These are phyloP conservation scores for Malthinus flaveolus DNA, from an alignment of 2,888 invertebrate genomes.

Conservation along the genomic window DNA sequence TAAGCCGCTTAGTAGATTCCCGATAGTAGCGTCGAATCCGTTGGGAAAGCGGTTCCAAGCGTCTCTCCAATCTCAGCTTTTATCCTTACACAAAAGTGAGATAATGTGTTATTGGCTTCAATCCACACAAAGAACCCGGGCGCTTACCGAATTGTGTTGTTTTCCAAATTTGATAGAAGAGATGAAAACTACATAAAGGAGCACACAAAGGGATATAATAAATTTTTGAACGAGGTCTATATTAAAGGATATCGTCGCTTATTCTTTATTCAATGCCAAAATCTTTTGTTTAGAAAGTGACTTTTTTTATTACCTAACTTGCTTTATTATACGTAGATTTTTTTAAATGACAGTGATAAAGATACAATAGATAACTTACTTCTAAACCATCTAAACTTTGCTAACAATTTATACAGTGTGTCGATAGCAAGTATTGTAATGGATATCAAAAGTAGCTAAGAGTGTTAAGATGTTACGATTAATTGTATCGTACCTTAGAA, in stretches of 20 bases:
- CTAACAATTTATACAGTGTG: too few relatives aligned
- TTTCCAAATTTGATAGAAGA: conserved; percentile 39
- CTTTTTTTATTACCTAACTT: conserved; percentile 10
- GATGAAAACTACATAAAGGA: conserved; percentile 37
- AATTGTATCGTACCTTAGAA: too few relatives aligned
- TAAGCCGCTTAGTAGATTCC: conserved; percentile 28
- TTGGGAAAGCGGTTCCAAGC: conserved; percentile 21
- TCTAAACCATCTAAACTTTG: too few relatives aligned
- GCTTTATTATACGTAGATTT: not conserved
- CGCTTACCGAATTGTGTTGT: conserved; percentile 40
- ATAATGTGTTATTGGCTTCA: conserved; percentile 49
- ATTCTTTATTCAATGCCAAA: conserved; percentile 23
- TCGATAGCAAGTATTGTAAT: too few relatives aligned
- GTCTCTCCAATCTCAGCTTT: conserved; percentile 40
- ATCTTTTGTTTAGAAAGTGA: conserved; percentile 24
- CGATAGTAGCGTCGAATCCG: conserved; percentile 22
- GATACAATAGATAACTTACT: too few relatives aligned
- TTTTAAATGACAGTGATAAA: too few relatives aligned
- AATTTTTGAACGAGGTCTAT: conserved; percentile 30
- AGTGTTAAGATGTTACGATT: too few relatives aligned
- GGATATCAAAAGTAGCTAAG: too few relatives aligned
- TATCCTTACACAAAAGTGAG: conserved; percentile 48
- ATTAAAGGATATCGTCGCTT: conserved; percentile 20
- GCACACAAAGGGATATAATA: conserved; percentile 34
- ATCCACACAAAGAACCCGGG: conserved; percentile 34